Base-by-base conservation (phyloP, 64 coral and sea anemone genomes). In the Pachyseris speciosa region DNA sequence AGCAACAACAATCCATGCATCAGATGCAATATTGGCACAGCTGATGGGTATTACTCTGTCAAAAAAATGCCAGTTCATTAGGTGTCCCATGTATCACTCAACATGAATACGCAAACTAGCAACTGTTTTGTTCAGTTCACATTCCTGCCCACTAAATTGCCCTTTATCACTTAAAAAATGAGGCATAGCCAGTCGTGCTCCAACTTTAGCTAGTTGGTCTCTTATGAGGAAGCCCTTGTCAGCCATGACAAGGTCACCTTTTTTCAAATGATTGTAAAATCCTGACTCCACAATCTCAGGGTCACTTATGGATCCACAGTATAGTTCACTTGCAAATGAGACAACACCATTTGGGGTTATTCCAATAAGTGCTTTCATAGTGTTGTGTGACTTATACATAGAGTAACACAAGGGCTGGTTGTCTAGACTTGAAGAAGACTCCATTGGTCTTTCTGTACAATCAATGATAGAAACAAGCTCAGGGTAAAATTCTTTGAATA, bases 381-480 rank as follows among this genome's bases (percentile, higher is more conserved):
- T n/a, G n/a, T n/a, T n/a, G n/a, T n/a, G n/a, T n/a, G n/a, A n/a
- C n/a, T n/a, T n/a, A n/a, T n/a, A n/a, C n/a, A n/a, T n/a, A n/a
- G n/a, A n/a, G n/a, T n/a, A n/a, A n/a, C n/a, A n/a, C n/a, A n/a
- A n/a, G n/a, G n/a, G n/a, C n/a, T 47, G 39, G 19, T 81, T 81
- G 30, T 68, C 74, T 4, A 83, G 22, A 39, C 88, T 36, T 38
- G 88, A 80, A 6, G 64, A 77, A 25, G 64, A 91, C 33, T 87
- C 69, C 68, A 87, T 87, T 37, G 26, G 67, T 34, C 72, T 87
- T 41, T 87, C 85, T 68, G 88, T 91, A 28, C 76, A 91, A 33
- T 91, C 65, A 13, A 91, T 83, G 77, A 91, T 91, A 53, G 89
- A 70, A 27, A 91, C 89, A 53, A 91, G 51, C 7, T 91, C n/a